Conservation (phyloP, 1,140 invertebrate genomes). For the Drosophila suzukii region DNA sequence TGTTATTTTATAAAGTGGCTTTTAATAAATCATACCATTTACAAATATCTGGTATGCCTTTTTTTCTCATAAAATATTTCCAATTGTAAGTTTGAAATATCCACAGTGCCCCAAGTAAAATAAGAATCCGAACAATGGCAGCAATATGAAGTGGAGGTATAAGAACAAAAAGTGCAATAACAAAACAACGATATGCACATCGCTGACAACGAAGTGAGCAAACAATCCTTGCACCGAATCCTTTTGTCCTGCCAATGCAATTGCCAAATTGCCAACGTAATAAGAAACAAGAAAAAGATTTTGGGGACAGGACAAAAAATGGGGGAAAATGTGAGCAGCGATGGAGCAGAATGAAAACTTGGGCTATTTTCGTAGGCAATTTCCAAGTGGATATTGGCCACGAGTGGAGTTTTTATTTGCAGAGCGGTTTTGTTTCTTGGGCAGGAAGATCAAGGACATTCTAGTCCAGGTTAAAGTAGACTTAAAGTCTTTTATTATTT, state of each 20-base stretch:
- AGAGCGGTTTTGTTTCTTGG: background rate
- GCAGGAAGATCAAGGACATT: background rate
- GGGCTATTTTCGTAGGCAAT: conserved; percentile 30
- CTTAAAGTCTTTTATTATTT: too few species aligned
- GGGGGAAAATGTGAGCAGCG: background rate
- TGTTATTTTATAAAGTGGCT: too few species aligned
- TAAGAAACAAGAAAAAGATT: conserved; percentile 36
- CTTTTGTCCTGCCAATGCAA: conserved; percentile 45
- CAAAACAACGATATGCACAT: conserved; percentile 63
- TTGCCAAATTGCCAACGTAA: conserved; percentile 52
- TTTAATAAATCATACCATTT: too few species aligned
- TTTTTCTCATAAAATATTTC: background rate
- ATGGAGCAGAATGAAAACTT: conserved; percentile 32
- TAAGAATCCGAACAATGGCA: conserved; percentile 39
- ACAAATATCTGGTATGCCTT: too few species aligned
- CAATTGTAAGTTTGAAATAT: too few species aligned
- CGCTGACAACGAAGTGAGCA: conserved; percentile 50
- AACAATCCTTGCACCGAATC: conserved; percentile 39
- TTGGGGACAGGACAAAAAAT: conserved; percentile 10
- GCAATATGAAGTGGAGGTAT: conserved; percentile 33
- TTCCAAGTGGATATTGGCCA: conserved; percentile 6
- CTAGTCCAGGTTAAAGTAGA: background rate
- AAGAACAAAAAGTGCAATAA: conserved; percentile 39
- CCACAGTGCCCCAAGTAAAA: conserved; percentile 11
- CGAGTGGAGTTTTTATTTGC: conserved; percentile 1